Evolutionary conservation across 2,113 vertebrate species (phyloP), one percentile per base, ranked within the genome.

Genomic region (Perca flavescens): DNA sequence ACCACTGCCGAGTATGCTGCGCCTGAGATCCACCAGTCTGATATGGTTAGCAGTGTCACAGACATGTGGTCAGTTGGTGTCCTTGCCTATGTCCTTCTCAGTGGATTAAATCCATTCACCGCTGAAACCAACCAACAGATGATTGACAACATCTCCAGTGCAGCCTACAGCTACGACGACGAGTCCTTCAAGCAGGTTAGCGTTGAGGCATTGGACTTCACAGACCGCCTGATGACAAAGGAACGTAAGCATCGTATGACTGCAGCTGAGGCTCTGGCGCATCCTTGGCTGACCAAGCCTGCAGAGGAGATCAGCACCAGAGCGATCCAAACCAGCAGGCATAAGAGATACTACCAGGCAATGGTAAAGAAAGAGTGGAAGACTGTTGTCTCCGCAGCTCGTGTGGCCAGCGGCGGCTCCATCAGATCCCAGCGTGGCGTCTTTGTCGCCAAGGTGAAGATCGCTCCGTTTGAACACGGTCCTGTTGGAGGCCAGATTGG

Each of bases 61-160:
- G 98, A 99, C 83, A 99, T 99, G 98, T 99, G 98, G 98, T 96
- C 98, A 17, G 96, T 99, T 47, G 98, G 98, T 88, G 96, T 96
- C 3, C 92, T 99, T 61, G 94, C 96, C 0, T 99, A 99, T 3
- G 95, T 99, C 80, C 96, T 99, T 22, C 93, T 99, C 65, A 97
- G 97, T 85, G 98, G 98, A 63, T 94, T 97, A 64, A 99, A 99
- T 92, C 98, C 98, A 83, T 99, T 99, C 92, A 93, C 95, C 77
- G 97, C 98, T 78, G 98, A 99, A 96, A 99, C 98, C 84, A 97
- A 99, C 91, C 98, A 99, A 87, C 97, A 98, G 93, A 95, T 97
- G 80, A 97, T 98, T 91, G 98, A 99, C 91, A 99, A 97, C 91
- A 99, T 99, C 89, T 96, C 96, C 76, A 97, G 95, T 89, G 97